Conservation (phyloP, 2,797 vertebrate genomes). For the Loriculus beryllinus region DNA sequence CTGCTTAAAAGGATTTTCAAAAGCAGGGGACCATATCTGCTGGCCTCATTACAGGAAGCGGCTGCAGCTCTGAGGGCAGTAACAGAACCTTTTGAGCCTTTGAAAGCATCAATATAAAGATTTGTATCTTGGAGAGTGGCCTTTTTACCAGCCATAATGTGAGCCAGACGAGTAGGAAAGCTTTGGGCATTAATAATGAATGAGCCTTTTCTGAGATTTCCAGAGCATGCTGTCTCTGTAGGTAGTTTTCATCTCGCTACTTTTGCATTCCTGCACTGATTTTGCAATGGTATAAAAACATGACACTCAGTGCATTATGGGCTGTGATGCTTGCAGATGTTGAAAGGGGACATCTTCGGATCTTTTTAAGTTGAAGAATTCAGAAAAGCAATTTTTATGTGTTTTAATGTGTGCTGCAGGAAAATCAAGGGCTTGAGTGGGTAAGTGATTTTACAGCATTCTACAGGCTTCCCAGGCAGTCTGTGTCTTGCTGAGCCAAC, state of each 20-base stretch:
- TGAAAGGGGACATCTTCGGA: not conserved
- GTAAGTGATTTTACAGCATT: not conserved
- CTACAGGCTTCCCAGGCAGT: not conserved
- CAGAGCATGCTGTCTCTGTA: not conserved
- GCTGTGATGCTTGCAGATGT: not conserved
- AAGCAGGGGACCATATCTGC: not conserved
- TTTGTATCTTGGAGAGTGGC: conserved; percentile 54
- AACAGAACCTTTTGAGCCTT: conserved; percentile 38
- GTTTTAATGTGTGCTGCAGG: not conserved
- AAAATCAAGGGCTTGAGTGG: not conserved
- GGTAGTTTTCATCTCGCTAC: not conserved
- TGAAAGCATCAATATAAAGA: conserved; percentile 63
- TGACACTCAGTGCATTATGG: not conserved
- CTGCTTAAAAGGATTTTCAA: not conserved
- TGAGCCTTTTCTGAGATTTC: conserved; percentile 47
- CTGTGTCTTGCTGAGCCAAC: not conserved
- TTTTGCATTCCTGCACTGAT: conserved; percentile 43
- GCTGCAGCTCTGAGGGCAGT: conserved; percentile 10
- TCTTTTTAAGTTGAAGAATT: not conserved
- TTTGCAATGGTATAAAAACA: conserved; percentile 9
- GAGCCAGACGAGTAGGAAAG: conserved; percentile 32
- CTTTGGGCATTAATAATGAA: conserved; percentile 62
- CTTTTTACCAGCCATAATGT: conserved; percentile 46
- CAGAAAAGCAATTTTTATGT: not conserved
- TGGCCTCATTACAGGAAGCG: conserved; percentile 6